Base-by-base conservation (phyloP, 2,888 invertebrate species). In the Barypeithes pellucidus region DNA sequence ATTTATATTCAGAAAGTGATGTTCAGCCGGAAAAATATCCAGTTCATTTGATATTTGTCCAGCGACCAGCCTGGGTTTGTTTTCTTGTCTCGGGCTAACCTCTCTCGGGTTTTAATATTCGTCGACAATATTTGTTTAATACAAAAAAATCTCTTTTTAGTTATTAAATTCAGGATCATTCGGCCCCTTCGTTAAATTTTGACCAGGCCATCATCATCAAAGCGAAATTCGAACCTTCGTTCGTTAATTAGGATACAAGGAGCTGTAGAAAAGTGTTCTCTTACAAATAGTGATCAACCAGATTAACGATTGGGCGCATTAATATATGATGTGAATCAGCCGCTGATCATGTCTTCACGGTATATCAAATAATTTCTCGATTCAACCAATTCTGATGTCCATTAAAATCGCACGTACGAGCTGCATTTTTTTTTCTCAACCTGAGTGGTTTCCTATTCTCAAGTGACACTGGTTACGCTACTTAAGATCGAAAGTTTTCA, bases 1-100 rank as follows among this genome's bases (percentile, higher is more conserved):
- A 82, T 84, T 84, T 84, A 84, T 83, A 85, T 85, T 83, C 84
- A 82, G 82, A 84, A 84, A 84, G 84, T 83, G 83, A 83, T 84
- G 84, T 84, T 82, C 83, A 81, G 82, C 83, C 82, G 84, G 83
- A 84, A 85, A 84, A 84, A 84, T 84, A 83, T 85, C 82, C 84
- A 83, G 83, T 85, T 84, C 84, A 84, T 84, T 85, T 84, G 83
- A 82, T 84, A 82, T 84, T 84, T 83, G 82, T 82, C 81, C 79
- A 79, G 80, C 78, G 78, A 80, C 83, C 24, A 24, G 24, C 83
- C 84, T 83, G 82, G 82, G 82, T 83, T 83, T 84, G 80, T 82
- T 84, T 84, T 82, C 84, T 84, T 84, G 82, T 83, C 81, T 81
- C 81, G 81, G 62, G 24, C 50, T 29, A 67, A 67, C n/a, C 47